Base-by-base conservation (phyloP, 2,113 vertebrate genomes). In the Otocyon megalotis region DNA sequence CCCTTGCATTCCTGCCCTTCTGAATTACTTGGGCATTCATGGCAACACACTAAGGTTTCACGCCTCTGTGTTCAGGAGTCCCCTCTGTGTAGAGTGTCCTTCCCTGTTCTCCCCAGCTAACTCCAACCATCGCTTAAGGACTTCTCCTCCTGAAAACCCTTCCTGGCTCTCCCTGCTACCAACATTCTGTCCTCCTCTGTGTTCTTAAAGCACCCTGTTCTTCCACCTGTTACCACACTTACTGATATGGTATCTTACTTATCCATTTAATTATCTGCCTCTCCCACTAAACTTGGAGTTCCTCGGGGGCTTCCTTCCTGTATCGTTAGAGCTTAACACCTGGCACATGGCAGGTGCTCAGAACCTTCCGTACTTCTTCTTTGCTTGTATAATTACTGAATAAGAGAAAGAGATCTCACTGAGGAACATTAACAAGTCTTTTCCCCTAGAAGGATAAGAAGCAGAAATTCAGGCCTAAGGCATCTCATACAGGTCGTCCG, bases 101-200 rank as follows among this genome's bases (percentile, higher is more conserved):
- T 74, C 6, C 12, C 28, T 69, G 24, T 35, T 76, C 28, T 67
- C 20, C 43, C 60, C 16, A 88, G 16, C 20, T 81, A 43, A 65
- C 28, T 69, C 60, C 86, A 30, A 50, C 26, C n/a, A 54, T 62
- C 53, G 35, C 69, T 69, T 62, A 37, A 89, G 56, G 85, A 69
- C 30, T 37, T 88, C 48, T 92, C 48, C 79, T 91, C 50, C 81
- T 71, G 54, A 91, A 83, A 95, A 60, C 20, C 5, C 86, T 81
- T 24, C 63, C 17, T 7, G 5, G 12, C 37, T 88, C 32, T 83
- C 53, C 67, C 79, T 63, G 7, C 11, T 58, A 28, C 43, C 37
- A 89, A 19, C 11, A 37, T 24, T 53, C 82, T 76, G 50, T 90
- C 77, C 35, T 50, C 37, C 30, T 77, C 72, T 85, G 37, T 88